Conservation (phyloP, 2,113 vertebrate genomes). For the Dinomys branickii region DNA sequence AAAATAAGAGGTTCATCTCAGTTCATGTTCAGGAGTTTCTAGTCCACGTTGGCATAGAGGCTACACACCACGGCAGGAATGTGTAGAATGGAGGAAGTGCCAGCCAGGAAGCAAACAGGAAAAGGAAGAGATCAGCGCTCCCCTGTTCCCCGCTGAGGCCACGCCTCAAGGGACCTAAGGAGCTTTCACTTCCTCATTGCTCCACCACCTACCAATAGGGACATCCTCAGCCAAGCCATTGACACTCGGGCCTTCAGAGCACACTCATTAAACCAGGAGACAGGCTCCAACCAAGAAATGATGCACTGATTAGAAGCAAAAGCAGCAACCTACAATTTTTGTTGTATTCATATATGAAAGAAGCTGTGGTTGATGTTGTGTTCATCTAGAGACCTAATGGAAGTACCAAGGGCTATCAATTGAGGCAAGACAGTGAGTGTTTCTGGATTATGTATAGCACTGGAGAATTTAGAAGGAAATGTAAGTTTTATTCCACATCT, state of each 20-base stretch:
- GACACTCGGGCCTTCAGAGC: background rate
- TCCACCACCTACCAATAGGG: no score
- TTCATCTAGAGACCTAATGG: background rate
- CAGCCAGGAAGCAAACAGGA: background rate
- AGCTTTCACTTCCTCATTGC: background rate
- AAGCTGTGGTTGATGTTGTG: background rate
- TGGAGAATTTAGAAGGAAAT: background rate
- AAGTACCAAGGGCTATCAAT: background rate
- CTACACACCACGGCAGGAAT: background rate
- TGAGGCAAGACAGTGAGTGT: background rate
- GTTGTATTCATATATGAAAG: background rate
- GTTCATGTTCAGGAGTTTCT: background rate
- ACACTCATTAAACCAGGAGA: background rate
- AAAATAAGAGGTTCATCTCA: background rate
- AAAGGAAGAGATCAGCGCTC: background rate
- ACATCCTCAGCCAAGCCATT: background rate
- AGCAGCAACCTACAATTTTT: background rate
- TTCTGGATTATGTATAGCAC: background rate
- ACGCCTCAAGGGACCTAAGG: no score
- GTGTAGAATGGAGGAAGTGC: background rate
- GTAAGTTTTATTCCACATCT: background rate
- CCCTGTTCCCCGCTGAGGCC: rapidly evolving
- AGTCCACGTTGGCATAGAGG: background rate
- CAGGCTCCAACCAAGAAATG: background rate
- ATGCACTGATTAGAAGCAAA: background rate